phyloP scores from a whole-genome alignment of 1,140 invertebrate genomes.

The Bemisia tabaci region DNA sequence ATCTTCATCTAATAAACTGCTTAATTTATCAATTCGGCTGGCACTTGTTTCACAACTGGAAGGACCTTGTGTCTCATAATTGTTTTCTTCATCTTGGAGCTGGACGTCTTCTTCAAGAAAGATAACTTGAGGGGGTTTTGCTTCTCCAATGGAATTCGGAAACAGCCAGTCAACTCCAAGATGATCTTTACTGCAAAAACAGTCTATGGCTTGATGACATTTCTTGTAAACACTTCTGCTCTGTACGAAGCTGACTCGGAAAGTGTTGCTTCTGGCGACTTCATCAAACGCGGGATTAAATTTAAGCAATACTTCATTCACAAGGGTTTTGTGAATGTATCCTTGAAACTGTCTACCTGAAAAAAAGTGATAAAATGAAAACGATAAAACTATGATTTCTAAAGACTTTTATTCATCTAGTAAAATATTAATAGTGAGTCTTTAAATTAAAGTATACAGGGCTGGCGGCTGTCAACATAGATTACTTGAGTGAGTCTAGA shows the following conservation, averaged over 20 bases:
- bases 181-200: conserved; percentile 21
- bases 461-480: too few relatives aligned
- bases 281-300: conserved; percentile 57
- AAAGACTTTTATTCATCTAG: background rate
- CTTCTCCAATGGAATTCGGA: conserved; percentile 24
- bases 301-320: conserved; percentile 50
- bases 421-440: conserved; percentile 3
- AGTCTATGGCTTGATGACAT: conserved; percentile 33
- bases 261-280: conserved; percentile 50
- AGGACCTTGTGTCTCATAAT: too few relatives aligned
- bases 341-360: conserved; percentile 40
- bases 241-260: conserved; percentile 37
- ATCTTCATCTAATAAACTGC: too few relatives aligned
- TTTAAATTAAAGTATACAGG: conserved; percentile 2
- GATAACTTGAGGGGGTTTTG: conserved; percentile 15
- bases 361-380: conserved; percentile 8
- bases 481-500: too few relatives aligned
- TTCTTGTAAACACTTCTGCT: conserved; percentile 33
- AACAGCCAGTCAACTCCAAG: conserved; percentile 32
- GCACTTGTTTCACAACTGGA: too few relatives aligned
- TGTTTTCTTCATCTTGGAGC: too few relatives aligned
- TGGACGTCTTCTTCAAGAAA: too few relatives aligned
- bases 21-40: too few relatives aligned
- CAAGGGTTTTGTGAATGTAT: conserved; percentile 56
- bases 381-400: background rate